Conservation (phyloP, 2,888 invertebrate species). For the Chloroclysta siterata region DNA sequence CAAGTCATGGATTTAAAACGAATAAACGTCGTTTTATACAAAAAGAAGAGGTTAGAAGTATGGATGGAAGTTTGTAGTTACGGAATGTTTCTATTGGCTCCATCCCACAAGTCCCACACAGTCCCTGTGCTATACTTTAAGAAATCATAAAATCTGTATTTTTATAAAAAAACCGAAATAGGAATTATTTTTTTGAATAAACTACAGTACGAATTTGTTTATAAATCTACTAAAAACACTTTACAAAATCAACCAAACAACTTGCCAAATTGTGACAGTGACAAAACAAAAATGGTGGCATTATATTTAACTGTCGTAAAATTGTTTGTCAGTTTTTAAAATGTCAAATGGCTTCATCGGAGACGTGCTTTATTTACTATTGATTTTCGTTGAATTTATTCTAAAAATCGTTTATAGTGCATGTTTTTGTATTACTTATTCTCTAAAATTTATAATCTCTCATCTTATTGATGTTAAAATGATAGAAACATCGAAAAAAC, state of each 20-base stretch:
- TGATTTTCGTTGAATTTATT: constrained; percentile 61
- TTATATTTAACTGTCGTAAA: not conserved
- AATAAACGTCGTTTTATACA: no score
- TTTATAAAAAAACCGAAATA: no score
- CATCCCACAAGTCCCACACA: no score
- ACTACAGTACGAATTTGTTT: no score
- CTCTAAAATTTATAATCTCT: constrained; percentile 50
- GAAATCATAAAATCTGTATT: no score
- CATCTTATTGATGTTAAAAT: constrained; percentile 63
- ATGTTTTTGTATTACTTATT: constrained; percentile 44
- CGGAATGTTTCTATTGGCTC: not conserved
- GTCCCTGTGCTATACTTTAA: no score
- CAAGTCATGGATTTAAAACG: no score
- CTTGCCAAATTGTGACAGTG: not conserved
- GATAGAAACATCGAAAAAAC: constrained; percentile 69
- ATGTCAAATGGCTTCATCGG: constrained; percentile 63
- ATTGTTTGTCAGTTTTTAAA: constrained; percentile 37
- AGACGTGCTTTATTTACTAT: constrained; percentile 59
- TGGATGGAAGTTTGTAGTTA: not conserved
- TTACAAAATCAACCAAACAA: no score
- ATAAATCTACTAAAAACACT: no score
- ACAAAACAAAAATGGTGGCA: not conserved
- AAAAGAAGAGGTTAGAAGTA: no score
- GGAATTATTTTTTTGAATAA: no score
- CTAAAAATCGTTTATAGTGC: constrained; percentile 55